phyloP scores from a whole-genome alignment of 2,888 invertebrate genomes.

The Eupithecia exiguata region DNA sequence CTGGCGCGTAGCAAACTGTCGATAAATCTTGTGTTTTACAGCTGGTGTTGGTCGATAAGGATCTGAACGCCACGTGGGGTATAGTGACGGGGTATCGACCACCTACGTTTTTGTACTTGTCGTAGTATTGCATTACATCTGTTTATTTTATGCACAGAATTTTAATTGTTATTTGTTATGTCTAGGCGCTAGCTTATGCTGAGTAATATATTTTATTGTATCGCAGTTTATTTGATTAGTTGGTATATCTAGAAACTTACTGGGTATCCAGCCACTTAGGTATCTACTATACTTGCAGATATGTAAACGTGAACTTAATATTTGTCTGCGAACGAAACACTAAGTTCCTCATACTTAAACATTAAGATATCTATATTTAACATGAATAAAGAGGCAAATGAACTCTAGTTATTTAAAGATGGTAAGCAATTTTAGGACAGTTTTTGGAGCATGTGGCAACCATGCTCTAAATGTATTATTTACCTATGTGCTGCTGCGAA shows the following conservation, averaged over 20 bases:
- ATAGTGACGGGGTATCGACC: constrained; percentile 45
- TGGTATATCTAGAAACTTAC: neutral
- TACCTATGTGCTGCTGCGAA: neutral
- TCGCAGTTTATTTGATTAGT: neutral
- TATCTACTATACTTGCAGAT: neutral
- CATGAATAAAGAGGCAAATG: constrained; percentile 28
- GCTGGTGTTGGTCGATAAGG: constrained; percentile 76
- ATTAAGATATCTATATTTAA: neutral
- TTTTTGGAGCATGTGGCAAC: constrained; percentile 18
- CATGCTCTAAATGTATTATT: no score
- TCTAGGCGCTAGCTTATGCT: neutral
- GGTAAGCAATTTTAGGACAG: constrained; percentile 17
- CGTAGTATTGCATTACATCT: constrained; percentile 29
- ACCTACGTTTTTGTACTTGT: constrained; percentile 35
- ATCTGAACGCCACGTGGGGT: constrained; percentile 81
- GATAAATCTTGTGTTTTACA: constrained; percentile 83
- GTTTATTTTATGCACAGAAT: constrained; percentile 30
- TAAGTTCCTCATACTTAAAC: no score
- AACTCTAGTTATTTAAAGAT: constrained; percentile 29
- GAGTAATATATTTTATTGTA: neutral
- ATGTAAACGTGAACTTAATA: neutral
- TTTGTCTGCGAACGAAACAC: neutral
- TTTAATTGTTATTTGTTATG: constrained; percentile 23
- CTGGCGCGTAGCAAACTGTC: constrained; percentile 75
- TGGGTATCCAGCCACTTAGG: neutral